Conservation (phyloP, 2,113 vertebrate genomes). For the Cyprinodon tularosa region DNA sequence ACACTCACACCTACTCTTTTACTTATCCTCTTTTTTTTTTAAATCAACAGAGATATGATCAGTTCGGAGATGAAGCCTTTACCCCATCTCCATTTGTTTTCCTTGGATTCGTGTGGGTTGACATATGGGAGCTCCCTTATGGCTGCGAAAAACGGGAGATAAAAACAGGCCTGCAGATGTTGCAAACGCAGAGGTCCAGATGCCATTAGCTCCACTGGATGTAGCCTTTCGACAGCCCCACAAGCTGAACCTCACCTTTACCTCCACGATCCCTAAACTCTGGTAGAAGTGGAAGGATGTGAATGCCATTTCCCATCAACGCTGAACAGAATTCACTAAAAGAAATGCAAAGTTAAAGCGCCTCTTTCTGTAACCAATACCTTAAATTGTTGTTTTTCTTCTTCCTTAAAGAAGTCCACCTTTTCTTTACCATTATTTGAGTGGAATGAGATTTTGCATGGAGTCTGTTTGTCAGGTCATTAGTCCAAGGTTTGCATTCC, state of each 20-base stretch:
- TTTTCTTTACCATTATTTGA: slow-evolving; percentile 6
- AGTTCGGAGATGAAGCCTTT: neutral
- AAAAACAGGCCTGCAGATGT: slow-evolving; percentile 75
- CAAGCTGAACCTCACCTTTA: slow-evolving; percentile 62
- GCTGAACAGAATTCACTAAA: neutral
- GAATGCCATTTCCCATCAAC: neutral
- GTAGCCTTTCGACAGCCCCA: slow-evolving; percentile 37
- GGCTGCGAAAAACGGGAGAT: slow-evolving; percentile 47
- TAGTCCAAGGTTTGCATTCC: slow-evolving; percentile 44
- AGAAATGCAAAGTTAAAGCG: slow-evolving; percentile 7
- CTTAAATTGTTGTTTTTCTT: neutral
- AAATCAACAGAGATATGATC: neutral
- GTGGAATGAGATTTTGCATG: slow-evolving; percentile 18
- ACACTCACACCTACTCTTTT: slow-evolving; percentile 9
- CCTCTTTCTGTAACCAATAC: neutral
- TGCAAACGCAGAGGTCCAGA: slow-evolving; percentile 65
- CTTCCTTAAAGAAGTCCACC: slow-evolving; percentile 9
- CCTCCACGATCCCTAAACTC: slow-evolving; percentile 17
- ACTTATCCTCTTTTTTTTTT: neutral
- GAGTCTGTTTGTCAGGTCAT: slow-evolving; percentile 41
- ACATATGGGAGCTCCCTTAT: slow-evolving; percentile 75
- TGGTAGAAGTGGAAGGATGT: neutral
- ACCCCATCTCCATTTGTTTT: slow-evolving; percentile 51
- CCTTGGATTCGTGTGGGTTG: slow-evolving; percentile 36
- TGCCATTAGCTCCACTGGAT: slow-evolving; percentile 68